Percentiles rank a stretch among this genome's conserved stretches.
Evolutionary conservation across 2,797 vertebrate genomes (phyloP).

Genomic region (Arrhamphus sclerolepis): DNA sequence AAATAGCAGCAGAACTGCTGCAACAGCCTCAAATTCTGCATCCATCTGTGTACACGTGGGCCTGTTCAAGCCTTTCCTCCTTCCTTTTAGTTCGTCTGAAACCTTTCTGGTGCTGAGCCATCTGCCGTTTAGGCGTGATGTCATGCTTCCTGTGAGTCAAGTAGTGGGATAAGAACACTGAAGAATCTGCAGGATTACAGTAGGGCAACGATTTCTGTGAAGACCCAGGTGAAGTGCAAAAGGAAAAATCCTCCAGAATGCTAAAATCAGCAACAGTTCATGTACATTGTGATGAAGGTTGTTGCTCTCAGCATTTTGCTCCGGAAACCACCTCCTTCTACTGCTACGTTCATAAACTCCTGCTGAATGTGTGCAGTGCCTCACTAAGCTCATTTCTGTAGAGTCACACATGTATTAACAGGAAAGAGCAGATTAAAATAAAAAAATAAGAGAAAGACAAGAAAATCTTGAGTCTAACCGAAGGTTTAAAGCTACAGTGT

Average conservation of each 20-base stretch:
- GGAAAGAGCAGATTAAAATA: too few relatives aligned
- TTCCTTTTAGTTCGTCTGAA: conserved; percentile 53
- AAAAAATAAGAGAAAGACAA: too few relatives aligned
- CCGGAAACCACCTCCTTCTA: too few relatives aligned
- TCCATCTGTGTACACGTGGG: conserved; percentile 69
- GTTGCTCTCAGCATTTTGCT: not conserved
- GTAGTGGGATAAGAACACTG: conserved; percentile 50
- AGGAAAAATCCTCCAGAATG: conserved; percentile 21
- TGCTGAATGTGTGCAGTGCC: too few relatives aligned
- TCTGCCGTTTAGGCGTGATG: conserved; percentile 57
- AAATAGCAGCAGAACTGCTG: conserved; percentile 61
- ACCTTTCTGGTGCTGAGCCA: conserved; percentile 61
- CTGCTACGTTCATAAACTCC: too few relatives aligned
- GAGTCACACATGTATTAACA: too few relatives aligned
- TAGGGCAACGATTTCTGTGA: conserved; percentile 5
- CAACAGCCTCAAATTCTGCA: conserved; percentile 56
- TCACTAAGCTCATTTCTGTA: too few relatives aligned
- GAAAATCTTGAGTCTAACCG: too few relatives aligned
- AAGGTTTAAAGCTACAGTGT: too few relatives aligned
- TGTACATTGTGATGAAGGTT: not conserved
- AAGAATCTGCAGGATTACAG: conserved; percentile 44
- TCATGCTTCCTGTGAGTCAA: conserved; percentile 44
- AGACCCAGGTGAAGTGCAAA: conserved; percentile 23
- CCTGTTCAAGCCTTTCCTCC: conserved; percentile 48
- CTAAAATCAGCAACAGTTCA: conserved; percentile 21